Evolutionary conservation across 2,797 vertebrate species (phyloP).

Genomic region (Liasis olivaceus): DNA sequence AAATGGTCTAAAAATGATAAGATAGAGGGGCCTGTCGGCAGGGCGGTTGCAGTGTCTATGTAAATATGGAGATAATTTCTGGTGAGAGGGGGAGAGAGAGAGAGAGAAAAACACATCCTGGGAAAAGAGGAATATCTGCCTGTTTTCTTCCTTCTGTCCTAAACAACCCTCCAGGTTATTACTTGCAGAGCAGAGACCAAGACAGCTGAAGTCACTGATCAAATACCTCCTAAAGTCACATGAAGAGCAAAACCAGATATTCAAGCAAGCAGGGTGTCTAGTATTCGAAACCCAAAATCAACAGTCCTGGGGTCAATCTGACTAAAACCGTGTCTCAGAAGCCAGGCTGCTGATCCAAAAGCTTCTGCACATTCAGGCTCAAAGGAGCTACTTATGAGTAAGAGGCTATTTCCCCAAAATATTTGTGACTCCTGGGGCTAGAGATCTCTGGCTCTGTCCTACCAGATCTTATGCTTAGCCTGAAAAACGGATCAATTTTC

Average conservation of each 20-base stretch:
- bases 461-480: neutral
- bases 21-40: neutral
- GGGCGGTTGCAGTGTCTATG: neutral
- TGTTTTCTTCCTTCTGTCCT: neutral
- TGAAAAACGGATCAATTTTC: neutral
- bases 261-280: neutral
- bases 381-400: neutral
- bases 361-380: neutral
- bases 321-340: neutral
- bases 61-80: neutral
- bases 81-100: neutral
- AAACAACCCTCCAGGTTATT: neutral
- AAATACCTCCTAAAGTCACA: neutral
- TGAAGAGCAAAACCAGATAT: neutral
- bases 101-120: neutral
- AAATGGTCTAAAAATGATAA: neutral
- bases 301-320: neutral
- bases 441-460: neutral
- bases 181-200: neutral
- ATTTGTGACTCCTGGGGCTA: neutral
- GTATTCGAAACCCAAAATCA: neutral
- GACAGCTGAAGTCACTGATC: neutral
- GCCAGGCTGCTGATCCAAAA: neutral
- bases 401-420: neutral
- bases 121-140: neutral